A percentile compares a stretch with the other conserved stretches of the same genome.
Conservation (phyloP, 2,113 vertebrate species). For the Tonatia bakeri region DNA sequence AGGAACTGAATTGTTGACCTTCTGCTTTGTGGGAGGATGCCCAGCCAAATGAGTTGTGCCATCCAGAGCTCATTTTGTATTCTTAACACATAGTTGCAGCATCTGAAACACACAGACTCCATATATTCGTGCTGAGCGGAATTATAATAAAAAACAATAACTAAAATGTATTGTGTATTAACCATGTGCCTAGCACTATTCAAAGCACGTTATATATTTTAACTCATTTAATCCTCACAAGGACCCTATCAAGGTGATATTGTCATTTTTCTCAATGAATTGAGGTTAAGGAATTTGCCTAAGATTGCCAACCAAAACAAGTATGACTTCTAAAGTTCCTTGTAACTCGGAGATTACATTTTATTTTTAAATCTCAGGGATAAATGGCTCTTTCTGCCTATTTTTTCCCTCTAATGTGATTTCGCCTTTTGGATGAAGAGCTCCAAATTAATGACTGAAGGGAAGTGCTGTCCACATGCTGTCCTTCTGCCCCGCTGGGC, state of each 20-base stretch:
- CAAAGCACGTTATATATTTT: background rate
- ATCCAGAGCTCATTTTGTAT: background rate
- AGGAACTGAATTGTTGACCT: no score
- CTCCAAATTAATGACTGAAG: background rate
- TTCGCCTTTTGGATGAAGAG: background rate
- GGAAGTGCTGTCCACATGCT: background rate
- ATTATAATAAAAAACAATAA: background rate
- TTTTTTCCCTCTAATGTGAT: background rate
- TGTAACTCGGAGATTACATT: background rate
- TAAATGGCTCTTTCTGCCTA: background rate
- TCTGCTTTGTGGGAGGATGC: no score
- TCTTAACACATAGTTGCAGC: background rate
- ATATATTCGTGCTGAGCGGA: background rate
- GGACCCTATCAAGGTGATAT: background rate
- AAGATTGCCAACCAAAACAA: background rate
- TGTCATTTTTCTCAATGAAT: background rate
- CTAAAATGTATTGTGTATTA: background rate
- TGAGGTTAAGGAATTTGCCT: conserved; percentile 14
- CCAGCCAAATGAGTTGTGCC: no score
- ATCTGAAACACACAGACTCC: background rate
- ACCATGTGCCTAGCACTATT: background rate
- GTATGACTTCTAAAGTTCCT: background rate
- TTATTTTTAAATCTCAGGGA: background rate
- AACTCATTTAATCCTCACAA: conserved; percentile 4
- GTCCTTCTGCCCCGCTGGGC: background rate